Percentiles rank a stretch among this genome's conserved stretches.
phyloP scores from a whole-genome alignment of 2,113 vertebrate genomes.

The Coptodon rendalli region DNA sequence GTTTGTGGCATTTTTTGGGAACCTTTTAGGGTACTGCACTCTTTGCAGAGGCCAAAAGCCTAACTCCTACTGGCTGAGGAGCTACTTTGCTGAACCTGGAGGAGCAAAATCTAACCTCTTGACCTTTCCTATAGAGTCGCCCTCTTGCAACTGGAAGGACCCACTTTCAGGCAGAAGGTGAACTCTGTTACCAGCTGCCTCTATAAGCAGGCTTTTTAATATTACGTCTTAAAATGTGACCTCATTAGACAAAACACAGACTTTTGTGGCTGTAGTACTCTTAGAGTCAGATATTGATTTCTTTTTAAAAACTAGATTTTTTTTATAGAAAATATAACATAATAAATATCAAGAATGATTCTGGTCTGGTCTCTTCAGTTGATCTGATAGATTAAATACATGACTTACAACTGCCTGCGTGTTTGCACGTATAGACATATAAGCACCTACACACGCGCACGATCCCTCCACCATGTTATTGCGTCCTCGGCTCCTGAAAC shows the following conservation, averaged over 20 bases:
- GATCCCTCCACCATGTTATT: neutral
- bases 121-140: neutral
- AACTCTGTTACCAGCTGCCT: neutral
- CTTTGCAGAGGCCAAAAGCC: neutral
- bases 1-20: slow-evolving; percentile 23
- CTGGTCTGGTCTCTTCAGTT: neutral
- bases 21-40: neutral
- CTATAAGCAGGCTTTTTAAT: neutral
- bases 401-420: neutral
- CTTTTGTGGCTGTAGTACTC: neutral
- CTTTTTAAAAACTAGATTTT: neutral
- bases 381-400: neutral
- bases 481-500: neutral
- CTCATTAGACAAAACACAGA: neutral
- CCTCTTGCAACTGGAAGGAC: neutral
- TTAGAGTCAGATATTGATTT: neutral
- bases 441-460: neutral
- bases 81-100: slow-evolving; percentile 9
- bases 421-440: neutral
- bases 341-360: neutral
- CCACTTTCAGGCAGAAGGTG: neutral
- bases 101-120: neutral
- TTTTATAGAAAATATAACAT: neutral
- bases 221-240: neutral
- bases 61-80: neutral